These are phyloP conservation scores for Desmophyllum pertusum DNA, from an alignment of 92 coral and sea anemone species.

Conservation along the genomic window DNA sequence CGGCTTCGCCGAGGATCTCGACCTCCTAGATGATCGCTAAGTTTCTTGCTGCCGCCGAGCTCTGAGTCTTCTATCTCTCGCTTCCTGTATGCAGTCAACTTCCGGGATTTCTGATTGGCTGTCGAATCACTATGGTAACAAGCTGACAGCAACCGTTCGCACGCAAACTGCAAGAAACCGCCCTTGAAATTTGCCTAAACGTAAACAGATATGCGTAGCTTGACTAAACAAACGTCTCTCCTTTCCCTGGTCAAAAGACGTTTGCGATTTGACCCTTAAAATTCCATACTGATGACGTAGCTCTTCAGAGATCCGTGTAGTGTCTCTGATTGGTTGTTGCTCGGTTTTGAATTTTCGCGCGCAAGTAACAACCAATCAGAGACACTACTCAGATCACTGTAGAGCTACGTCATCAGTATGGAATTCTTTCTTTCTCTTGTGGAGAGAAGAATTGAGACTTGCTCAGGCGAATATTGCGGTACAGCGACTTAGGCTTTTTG, in stretches of 20 bases:
- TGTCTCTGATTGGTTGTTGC: not conserved
- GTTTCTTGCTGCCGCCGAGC: not conserved
- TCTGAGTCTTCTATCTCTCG: not conserved
- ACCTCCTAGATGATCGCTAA: not conserved
- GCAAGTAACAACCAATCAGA: not conserved
- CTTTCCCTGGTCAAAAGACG: too few relatives aligned
- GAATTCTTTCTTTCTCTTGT: too few relatives aligned
- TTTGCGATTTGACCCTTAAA: not conserved
- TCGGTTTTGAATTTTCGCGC: not conserved
- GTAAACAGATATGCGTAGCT: not conserved
- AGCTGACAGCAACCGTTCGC: not conserved
- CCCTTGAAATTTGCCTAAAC: not conserved
- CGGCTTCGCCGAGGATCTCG: slow-evolving; percentile 40
- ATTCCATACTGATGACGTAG: not conserved
- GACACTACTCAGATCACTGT: too few relatives aligned
- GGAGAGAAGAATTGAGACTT: too few relatives aligned
- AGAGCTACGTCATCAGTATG: too few relatives aligned
- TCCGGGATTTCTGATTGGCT: not conserved
- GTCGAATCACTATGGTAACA: not conserved
- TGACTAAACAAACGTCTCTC: not conserved
- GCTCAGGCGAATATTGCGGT: too few relatives aligned
- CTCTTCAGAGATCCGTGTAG: not conserved
- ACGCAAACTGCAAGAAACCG: not conserved
- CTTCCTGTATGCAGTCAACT: not conserved
- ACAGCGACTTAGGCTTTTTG: too few relatives aligned